Evolutionary conservation across 2,888 invertebrate species (phyloP), one percentile per base, ranked within the genome.

Genomic region (Zaprionus obscuricornis): DNA sequence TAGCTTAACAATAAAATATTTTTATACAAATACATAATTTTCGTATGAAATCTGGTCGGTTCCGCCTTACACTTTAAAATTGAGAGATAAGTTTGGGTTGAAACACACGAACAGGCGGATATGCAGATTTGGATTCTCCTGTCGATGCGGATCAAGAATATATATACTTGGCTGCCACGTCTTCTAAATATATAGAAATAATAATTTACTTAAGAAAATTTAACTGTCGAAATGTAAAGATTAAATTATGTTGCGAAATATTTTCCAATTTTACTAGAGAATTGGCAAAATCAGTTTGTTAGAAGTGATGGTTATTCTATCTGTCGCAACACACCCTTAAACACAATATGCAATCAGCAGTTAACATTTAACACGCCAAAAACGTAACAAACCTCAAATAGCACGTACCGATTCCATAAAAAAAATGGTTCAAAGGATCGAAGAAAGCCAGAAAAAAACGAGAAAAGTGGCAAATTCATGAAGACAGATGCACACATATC

Each of bases 291-390:
- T 74, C 66, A 66, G 54, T 29, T 49, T 43, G 29, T 17, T 29
- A 43, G 14, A 34, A 13, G 20, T 14, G n/a, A n/a, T n/a, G n/a
- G n/a, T n/a, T 18, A n/a, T 6, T 20, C 17, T 27, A 24, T 18
- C 18, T 34, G 22, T 24, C 31, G 31, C 2, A 11, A 16, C n/a
- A 14, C 17, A 45, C n/a, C 47, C 50, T 26, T n/a, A 26, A 56
- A 34, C 26, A 75, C 82, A 75, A 75, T 78, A 60, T 64, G 76
- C 75, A 77, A 83, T 77, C 83, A 77, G 76, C 79, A 83, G 79
- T 68, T 83, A 83, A 79, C 79, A 62, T 78, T 82, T 60, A 78
- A 68, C 62, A 79, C 72, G 49, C 55, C 24, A 78, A 67, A 56
- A 83, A 65, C 59, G 57, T 70, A 50, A 49, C 64, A 62, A 64